Percentiles rank a stretch among this genome's conserved stretches.
Conservation (phyloP, 2,888 invertebrate genomes). For the Melieria crassipennis region DNA sequence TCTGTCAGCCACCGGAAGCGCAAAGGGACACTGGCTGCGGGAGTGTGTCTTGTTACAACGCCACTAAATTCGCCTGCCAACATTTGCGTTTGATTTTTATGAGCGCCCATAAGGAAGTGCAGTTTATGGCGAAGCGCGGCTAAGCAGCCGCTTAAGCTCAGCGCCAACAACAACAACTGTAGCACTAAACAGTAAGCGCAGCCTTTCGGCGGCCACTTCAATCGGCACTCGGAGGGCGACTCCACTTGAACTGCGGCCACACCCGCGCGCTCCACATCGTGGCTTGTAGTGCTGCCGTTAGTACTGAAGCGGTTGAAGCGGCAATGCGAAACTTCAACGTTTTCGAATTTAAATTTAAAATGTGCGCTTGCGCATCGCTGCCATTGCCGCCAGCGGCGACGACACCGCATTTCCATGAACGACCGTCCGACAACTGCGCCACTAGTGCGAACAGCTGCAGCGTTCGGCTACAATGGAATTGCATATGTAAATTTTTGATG, state of each 20-base stretch:
- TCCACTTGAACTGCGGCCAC: too few species aligned
- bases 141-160: not conserved
- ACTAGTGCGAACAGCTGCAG: not conserved
- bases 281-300: not conserved
- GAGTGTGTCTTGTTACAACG: slow-evolving; percentile 52
- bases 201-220: too few species aligned
- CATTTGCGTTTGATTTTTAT: slow-evolving; percentile 56
- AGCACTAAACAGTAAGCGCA: not conserved
- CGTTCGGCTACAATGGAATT: not conserved
- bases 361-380: not conserved
- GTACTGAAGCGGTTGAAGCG: not conserved
- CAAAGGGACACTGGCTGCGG: slow-evolving; percentile 3
- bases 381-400: not conserved
- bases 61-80: slow-evolving; percentile 50
- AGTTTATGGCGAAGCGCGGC: slow-evolving; percentile 32
- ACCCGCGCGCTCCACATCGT: slow-evolving; percentile 1
- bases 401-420: not conserved
- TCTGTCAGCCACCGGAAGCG: too few species aligned
- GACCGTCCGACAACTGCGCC: not conserved
- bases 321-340: not conserved
- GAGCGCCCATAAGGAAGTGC: slow-evolving; percentile 41
- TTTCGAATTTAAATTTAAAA: slow-evolving; percentile 27
- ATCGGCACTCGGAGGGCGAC: too few species aligned
- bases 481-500: slow-evolving; percentile 25
- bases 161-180: slow-evolving; percentile 8